These are phyloP conservation scores for Stigmatopora nigra DNA, from an alignment of 2,113 vertebrate species.

Conservation along the genomic window DNA sequence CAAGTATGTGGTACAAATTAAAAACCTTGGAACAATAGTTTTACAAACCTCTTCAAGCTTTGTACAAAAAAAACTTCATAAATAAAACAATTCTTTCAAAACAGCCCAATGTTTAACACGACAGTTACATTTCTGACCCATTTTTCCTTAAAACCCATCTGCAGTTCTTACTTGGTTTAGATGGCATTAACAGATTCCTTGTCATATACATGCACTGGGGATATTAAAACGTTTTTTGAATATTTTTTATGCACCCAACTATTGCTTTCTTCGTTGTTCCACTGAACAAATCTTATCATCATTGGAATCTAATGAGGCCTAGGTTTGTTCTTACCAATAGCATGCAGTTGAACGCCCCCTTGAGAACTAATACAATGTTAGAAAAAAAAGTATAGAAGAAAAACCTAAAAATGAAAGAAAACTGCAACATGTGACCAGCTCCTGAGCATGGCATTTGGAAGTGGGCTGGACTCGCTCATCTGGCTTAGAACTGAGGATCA, in stretches of 20 bases:
- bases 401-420: slow-evolving; percentile 73
- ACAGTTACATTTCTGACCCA: slow-evolving; percentile 82
- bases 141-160: slow-evolving; percentile 77
- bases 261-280: slow-evolving; percentile 59
- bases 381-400: slow-evolving; percentile 65
- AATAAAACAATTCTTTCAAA: slow-evolving; percentile 86
- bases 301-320: slow-evolving; percentile 75
- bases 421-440: slow-evolving; percentile 81
- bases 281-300: slow-evolving; percentile 76
- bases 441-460: slow-evolving; percentile 93
- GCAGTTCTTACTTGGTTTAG: slow-evolving; percentile 92
- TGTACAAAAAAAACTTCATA: slow-evolving; percentile 99
- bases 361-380: slow-evolving; percentile 55
- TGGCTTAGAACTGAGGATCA: slow-evolving; percentile 86
- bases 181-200: slow-evolving; percentile 79
- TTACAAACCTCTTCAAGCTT: slow-evolving; percentile 87
- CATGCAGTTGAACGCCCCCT: slow-evolving; percentile 4
- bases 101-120: slow-evolving; percentile 98
- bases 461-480: slow-evolving; percentile 95
- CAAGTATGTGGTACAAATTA: slow-evolving; percentile 90
- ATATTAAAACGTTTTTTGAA: slow-evolving; percentile 73
- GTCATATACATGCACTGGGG: slow-evolving; percentile 73
- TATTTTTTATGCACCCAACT: slow-evolving; percentile 62
- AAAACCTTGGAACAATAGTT: slow-evolving; percentile 74
- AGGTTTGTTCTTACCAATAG: slow-evolving; percentile 67